phyloP scores from a whole-genome alignment of 2,888 invertebrate species.

The Lycophotia porphyrea region DNA sequence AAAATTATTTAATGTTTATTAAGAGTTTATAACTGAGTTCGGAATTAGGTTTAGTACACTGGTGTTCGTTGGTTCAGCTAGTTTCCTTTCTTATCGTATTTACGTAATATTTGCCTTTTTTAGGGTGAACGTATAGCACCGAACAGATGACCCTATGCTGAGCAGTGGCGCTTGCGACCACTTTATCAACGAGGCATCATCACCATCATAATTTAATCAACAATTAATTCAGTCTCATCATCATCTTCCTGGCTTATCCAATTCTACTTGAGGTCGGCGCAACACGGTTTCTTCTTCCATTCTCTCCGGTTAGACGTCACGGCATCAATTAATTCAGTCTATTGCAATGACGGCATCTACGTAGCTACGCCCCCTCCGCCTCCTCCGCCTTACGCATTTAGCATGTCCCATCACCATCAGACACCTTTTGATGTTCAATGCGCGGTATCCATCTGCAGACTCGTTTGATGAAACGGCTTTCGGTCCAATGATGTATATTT shows the following conservation, averaged over 20 bases:
- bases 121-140: background rate
- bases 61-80: background rate
- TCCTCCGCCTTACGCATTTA: background rate
- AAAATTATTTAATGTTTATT: constrained; percentile 53
- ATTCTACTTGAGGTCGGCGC: background rate
- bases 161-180: background rate
- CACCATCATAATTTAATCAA: background rate
- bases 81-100: background rate
- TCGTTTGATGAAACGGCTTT: background rate
- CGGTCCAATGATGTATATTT: background rate
- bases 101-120: background rate
- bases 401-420: too few species aligned
- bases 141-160: background rate
- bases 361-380: too few species aligned
- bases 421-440: background rate
- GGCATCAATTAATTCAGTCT: background rate
- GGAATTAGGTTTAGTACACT: background rate
- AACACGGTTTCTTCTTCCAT: background rate
- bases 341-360: too few species aligned
- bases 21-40: constrained; percentile 19
- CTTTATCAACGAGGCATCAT: too few species aligned
- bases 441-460: background rate
- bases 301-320: background rate
- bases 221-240: background rate
- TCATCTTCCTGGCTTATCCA: background rate